A percentile compares a stretch with the other conserved stretches of the same genome.
These are phyloP conservation scores for Leuciscus idus DNA, from an alignment of 2,113 vertebrate species.

Conservation along the genomic window DNA sequence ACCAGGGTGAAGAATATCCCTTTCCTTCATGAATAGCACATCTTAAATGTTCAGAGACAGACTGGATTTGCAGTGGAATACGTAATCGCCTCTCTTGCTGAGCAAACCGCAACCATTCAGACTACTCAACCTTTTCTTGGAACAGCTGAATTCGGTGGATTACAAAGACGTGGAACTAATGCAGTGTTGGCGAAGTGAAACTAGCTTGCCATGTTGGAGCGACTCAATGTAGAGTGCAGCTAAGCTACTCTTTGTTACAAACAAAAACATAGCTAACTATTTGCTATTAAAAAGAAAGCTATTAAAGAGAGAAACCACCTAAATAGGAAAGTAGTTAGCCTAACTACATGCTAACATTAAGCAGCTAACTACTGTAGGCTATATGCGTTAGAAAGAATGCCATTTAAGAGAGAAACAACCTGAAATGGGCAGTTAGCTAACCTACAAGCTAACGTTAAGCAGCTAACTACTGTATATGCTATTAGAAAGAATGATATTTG, in stretches of 20 bases:
- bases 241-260: background rate
- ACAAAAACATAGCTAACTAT: background rate
- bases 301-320: background rate
- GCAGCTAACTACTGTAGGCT: background rate
- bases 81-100: background rate
- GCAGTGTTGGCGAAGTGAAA: background rate
- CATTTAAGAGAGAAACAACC: background rate
- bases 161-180: conserved; percentile 1
- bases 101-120: background rate
- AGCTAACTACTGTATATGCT: no score
- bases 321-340: background rate
- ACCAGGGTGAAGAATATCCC: conserved; percentile 11
- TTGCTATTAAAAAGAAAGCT: background rate
- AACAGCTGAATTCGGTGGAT: background rate
- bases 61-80: background rate
- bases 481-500: no score
- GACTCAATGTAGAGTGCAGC: background rate
- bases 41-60: background rate
- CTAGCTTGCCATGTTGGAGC: background rate
- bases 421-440: no score
- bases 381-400: background rate
- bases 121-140: background rate
- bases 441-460: no score
- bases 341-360: background rate
- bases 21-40: background rate